phyloP scores from a whole-genome alignment of 1,140 invertebrate species.

The Drosophila nannoptera region DNA sequence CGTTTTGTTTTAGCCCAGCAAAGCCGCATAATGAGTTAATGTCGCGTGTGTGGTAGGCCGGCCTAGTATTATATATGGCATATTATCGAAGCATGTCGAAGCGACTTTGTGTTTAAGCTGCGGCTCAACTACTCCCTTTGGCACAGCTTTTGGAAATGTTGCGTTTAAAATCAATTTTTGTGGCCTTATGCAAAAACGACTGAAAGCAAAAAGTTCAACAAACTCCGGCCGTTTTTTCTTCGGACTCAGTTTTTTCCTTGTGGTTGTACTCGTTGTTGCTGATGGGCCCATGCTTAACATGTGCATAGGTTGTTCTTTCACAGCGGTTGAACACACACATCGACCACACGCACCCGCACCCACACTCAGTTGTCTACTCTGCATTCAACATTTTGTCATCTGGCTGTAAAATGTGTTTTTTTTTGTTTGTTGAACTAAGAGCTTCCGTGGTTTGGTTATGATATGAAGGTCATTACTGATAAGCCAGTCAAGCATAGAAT shows the following conservation, averaged over 20 bases:
- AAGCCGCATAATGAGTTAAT: conserved; percentile 68
- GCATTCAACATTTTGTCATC: conserved; percentile 42
- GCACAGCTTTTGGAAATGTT: conserved; percentile 50
- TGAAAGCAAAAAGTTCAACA: conserved; percentile 9
- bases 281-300: conserved; percentile 36
- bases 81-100: conserved; percentile 16
- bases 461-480: conserved; percentile 71
- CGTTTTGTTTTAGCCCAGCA: conserved; percentile 48
- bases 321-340: conserved; percentile 9
- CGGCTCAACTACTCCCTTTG: conserved; percentile 34
- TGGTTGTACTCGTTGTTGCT: conserved; percentile 14
- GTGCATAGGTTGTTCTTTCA: conserved; percentile 62
- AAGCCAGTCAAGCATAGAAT: conserved; percentile 48
- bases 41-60: conserved; percentile 59
- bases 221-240: conserved; percentile 40
- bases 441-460: conserved; percentile 37
- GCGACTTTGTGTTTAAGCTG: conserved; percentile 34
- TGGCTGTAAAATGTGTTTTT: neutral
- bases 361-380: neutral
- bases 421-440: conserved; percentile 26
- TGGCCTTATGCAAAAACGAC: neutral
- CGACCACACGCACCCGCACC: neutral
- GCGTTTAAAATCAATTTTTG: conserved; percentile 75
- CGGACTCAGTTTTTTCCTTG: conserved; percentile 28
- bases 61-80: conserved; percentile 27